phyloP scores from a whole-genome alignment of 2,888 invertebrate genomes.

The Empis stercorea region DNA sequence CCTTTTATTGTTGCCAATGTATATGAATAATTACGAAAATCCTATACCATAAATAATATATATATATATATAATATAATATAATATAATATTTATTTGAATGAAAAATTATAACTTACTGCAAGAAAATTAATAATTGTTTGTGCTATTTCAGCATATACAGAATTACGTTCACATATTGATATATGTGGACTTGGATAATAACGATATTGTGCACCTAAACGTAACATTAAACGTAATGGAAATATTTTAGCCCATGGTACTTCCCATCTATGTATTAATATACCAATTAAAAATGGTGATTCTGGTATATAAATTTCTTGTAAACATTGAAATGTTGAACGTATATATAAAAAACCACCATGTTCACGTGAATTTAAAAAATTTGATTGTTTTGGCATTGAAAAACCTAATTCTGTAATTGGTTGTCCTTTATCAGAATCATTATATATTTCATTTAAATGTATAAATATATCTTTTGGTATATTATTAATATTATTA shows the following conservation, averaged over 20 bases:
- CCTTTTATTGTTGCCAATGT: constrained; percentile 64
- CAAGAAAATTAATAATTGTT: constrained; percentile 74
- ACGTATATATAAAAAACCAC: constrained; percentile 70
- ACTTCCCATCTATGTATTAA: constrained; percentile 55
- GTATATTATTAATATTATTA: constrained; percentile 30
- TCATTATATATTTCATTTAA: constrained; percentile 58
- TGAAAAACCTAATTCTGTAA: constrained; percentile 56
- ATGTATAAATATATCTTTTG: constrained; percentile 62
- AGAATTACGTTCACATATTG: constrained; percentile 60
- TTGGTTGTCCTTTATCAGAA: constrained; percentile 52
- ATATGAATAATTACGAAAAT: constrained; percentile 73
- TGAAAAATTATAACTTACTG: no score
- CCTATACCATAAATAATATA: no score
- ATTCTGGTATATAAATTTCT: constrained; percentile 55
- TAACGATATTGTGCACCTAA: constrained; percentile 75
- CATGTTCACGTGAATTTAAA: constrained; percentile 57
- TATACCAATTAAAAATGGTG: constrained; percentile 64
- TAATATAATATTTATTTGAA: neutral
- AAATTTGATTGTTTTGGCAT: constrained; percentile 40
- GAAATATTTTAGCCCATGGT: constrained; percentile 59
- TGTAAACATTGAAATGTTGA: constrained; percentile 71
- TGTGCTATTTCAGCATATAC: constrained; percentile 77
- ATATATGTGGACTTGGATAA: constrained; percentile 73
- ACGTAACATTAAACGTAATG: constrained; percentile 57
- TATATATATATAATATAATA: no score